Evolutionary conservation across 2,113 vertebrate species (phyloP), one percentile per base, ranked within the genome.

Genomic region (Danio rerio): DNA sequence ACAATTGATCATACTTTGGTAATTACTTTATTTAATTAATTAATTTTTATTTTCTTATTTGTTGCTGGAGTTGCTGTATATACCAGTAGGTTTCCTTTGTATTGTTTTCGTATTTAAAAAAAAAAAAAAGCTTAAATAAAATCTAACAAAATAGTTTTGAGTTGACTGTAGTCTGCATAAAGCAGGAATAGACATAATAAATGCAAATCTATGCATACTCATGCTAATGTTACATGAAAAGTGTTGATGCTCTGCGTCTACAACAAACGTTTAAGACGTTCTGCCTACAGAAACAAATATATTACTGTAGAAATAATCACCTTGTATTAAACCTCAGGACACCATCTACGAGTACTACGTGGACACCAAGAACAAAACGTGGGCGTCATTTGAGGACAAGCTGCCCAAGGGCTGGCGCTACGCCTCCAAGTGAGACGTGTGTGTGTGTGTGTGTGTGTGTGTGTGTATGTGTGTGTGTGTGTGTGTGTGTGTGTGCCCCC

Each of bases 331-430:
- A 53, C 55, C 40, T 13, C 80, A 98, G 96, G 94, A 96, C 90
- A 96, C 95, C 0, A 90, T 98, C 63, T 98, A 96, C 9, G 96
- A 98, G 71, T 98, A 96, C 84, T 96, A 91, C 12, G 96, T 97
- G 82, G 95, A 97, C 75, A 85, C 91, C 80, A 96, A 96, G 86
- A 93, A 87, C 66, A 94, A 94, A 88, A 91, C 81, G 63, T 98
- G 96, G 96, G 88, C 89, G n/a, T 89, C 94, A 1, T 96, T 98
- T 90, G 95, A 96, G 79, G 94, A 95, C 0, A 94, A 93, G 78
- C 93, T 98, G 7, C 93, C 92, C 1, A 96, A 96, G 80, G 91
- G 87, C 20, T 97, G 96, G 96, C 91, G 92, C 20, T 97, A 95
- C 78, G 89, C 93, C 18, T 49, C 90, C 75, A 94, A 93, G 96